Evolutionary conservation across 2,888 invertebrate genomes (phyloP).

Genomic region (Salticus scenicus): DNA sequence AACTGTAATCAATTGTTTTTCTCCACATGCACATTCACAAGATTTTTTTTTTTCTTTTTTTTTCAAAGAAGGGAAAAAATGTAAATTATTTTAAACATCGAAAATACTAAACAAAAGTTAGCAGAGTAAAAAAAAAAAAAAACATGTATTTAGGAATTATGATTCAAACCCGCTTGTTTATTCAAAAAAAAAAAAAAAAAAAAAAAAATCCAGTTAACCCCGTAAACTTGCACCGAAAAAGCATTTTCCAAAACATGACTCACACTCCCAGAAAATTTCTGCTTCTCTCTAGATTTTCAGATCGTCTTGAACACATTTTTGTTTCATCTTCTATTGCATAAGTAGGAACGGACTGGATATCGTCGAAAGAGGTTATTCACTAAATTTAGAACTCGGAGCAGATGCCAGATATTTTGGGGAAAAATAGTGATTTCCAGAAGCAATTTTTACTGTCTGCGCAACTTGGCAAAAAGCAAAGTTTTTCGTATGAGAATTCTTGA

Average conservation of each 20-base stretch:
- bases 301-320: background rate
- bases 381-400: slow-evolving; percentile 50
- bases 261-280: background rate
- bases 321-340: background rate
- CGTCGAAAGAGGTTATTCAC: background rate
- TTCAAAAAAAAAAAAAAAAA: too few species aligned
- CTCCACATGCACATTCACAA: too few species aligned
- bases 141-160: too few species aligned
- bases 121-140: too few species aligned
- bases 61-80: too few species aligned
- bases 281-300: background rate
- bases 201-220: background rate
- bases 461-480: background rate
- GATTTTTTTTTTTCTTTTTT: too few species aligned
- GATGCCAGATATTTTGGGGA: slow-evolving; percentile 47
- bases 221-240: background rate
- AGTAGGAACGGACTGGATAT: background rate
- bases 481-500: background rate
- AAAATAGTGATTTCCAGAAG: slow-evolving; percentile 30
- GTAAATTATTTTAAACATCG: too few species aligned
- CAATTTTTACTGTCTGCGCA: background rate
- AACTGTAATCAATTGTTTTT: too few species aligned
- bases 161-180: background rate
- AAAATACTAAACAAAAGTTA: too few species aligned
- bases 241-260: background rate